These are phyloP conservation scores for Eutolmus rufibarbis DNA, from an alignment of 2,888 invertebrate species.

Conservation along the genomic window DNA sequence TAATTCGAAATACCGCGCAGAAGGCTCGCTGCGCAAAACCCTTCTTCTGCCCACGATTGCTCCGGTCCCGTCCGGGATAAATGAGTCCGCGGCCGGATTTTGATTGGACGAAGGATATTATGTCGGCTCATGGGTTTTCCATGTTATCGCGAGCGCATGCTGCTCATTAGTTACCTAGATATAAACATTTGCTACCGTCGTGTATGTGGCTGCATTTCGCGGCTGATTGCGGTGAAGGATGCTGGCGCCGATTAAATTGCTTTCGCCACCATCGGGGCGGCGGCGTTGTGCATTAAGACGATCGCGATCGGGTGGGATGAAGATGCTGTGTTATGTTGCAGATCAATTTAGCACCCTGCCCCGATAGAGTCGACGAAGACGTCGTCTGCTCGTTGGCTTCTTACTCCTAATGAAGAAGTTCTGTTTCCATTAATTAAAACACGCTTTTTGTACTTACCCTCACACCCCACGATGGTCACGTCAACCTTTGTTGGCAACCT, in stretches of 20 bases:
- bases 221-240: slow-evolving; percentile 12
- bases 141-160: slow-evolving; percentile 22
- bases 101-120: slow-evolving; percentile 18
- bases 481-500: background rate
- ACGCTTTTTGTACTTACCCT: slow-evolving; percentile 1
- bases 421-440: slow-evolving; percentile 36
- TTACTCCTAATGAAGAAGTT: slow-evolving; percentile 26
- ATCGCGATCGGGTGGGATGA: slow-evolving; percentile 18
- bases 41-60: background rate
- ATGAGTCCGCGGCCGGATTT: slow-evolving; percentile 13
- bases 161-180: slow-evolving; percentile 25
- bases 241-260: slow-evolving; percentile 39
- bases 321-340: background rate
- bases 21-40: background rate
- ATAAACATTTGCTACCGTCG: slow-evolving; percentile 23
- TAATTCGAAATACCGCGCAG: background rate
- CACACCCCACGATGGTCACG: background rate
- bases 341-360: slow-evolving; percentile 20
- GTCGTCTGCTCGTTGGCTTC: background rate
- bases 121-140: slow-evolving; percentile 7
- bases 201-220: background rate
- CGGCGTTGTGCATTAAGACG: slow-evolving; percentile 16
- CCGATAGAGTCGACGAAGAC: background rate
- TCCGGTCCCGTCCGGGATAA: background rate
- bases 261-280: slow-evolving; percentile 30